Base-by-base conservation (phyloP, 2,888 invertebrate species). In the Drosophila suboccidentalis region DNA sequence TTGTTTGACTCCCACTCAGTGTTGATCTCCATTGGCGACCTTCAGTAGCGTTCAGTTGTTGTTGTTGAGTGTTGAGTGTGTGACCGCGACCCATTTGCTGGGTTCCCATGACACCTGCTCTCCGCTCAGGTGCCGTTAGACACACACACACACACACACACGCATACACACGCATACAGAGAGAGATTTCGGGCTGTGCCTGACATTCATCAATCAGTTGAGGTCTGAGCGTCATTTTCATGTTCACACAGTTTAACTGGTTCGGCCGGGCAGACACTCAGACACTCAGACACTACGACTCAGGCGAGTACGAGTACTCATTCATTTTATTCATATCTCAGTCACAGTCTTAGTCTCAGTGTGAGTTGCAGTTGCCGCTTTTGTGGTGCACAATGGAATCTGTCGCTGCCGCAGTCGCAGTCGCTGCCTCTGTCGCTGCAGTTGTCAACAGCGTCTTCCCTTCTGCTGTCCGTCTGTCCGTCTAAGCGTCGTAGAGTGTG, bases 51-150 rank as follows among this genome's bases (percentile, higher is more conserved):
- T 78, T 61, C 34, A 44, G 61, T 34, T 34, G 36, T 39, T 78
- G 59, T 36, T 15, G 41, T 38, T 43, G 59, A 78, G 78, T 75
- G 44, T 38, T 46, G 68, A 75, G 78, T 76, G 76, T 76, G 76
- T 76, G 76, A 76, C 76, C 79, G 79, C 76, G 76, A 75, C 79
- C 80, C 65, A 76, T 76, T 79, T 77, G 58, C 39, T 59, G 81
- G 51, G 50, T 84, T 84, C 89, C 87, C 89, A 84, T 84, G 85
- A 76, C 87, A 89, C 89, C 83, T 87, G 85, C 66, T 71, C 59
- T 47, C 11, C 65, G 15, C 47, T 50, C 55, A 69, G 66, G 63
- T 80, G 77, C 77, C 80, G 80, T 80, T 80, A 80, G 73, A 63
- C 49, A 47, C 11, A 64, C 19, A 36, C 17, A 47, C 10, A 58